phyloP scores from a whole-genome alignment of 1,140 invertebrate genomes.

The Sitodiplosis mosellana region DNA sequence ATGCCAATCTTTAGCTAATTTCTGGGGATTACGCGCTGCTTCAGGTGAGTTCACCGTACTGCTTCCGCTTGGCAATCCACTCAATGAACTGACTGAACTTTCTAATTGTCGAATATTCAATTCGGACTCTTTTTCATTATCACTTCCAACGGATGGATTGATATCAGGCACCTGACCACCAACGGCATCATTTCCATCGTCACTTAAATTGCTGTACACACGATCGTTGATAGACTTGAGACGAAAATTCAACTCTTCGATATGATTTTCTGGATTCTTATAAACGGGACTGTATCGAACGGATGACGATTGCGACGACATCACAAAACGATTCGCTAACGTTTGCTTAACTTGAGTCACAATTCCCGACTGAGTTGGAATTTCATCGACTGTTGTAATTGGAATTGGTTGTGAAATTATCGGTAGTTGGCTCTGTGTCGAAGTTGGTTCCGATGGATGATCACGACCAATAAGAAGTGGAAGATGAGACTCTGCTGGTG shows the following conservation, averaged over 20 bases:
- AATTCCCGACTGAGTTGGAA: neutral
- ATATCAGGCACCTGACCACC: neutral
- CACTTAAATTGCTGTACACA: no score
- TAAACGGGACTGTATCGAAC: neutral
- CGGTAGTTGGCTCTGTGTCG: no score
- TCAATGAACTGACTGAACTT: neutral
- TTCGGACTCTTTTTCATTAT: neutral
- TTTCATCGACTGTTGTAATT: no score
- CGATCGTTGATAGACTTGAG: neutral
- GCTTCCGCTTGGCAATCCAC: neutral
- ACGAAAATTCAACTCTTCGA: neutral
- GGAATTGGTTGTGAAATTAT: no score
- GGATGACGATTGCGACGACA: neutral
- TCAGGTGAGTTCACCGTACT: neutral
- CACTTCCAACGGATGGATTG: neutral
- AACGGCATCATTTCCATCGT: neutral
- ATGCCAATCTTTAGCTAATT: no score
- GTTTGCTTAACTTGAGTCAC: neutral
- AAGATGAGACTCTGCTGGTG: no score
- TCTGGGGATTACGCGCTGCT: no score
- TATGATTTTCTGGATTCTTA: neutral
- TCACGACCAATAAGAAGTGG: no score
- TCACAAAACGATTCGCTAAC: neutral
- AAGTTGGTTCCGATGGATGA: no score
- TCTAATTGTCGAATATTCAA: neutral